Base-by-base conservation (phyloP, 2,888 invertebrate species). In the Protula sp. region DNA sequence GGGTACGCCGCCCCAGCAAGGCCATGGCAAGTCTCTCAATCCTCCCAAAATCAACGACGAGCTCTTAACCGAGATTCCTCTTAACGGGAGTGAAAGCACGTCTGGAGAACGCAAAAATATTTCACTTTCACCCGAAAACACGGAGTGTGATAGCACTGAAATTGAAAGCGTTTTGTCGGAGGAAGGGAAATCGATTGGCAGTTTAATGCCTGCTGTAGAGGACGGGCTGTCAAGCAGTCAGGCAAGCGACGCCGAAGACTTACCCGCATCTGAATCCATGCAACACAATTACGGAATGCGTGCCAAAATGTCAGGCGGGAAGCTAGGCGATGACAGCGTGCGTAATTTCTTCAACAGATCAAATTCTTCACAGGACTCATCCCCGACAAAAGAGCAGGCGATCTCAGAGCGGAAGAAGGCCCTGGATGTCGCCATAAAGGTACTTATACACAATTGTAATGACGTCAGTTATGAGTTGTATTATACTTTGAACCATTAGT, bases 211-310 rank as follows among this genome's bases (percentile, higher is more conserved):
- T 0, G 89, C 92, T 22, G 86, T 95, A 51, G 94, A 94, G 78
- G 95, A 95, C 81, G 94, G 94, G 0, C 84, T 95, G 60, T 94
- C 94, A 1, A 94, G 94, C 45, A 94, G 94, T 1, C 94, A 94
- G 77, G 92, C 89, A 1, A 93, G 93, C 65, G 94, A 94, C 77
- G 90, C 88, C 0, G 94, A 94, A 29, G 79, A 78, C 27, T 14
- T 38, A 19, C 19, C 38, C 56, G 28, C 30, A 58, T 22, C 4
- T 56, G 60, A n/a, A n/a, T n/a, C n/a, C n/a, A n/a, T n/a, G n/a
- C n/a, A n/a, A n/a, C n/a, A n/a, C n/a, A n/a, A n/a, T n/a, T n/a
- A n/a, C n/a, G n/a, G n/a, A n/a, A n/a, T n/a, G n/a, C n/a, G n/a
- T n/a, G n/a, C n/a, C n/a, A n/a, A n/a, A n/a, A n/a, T n/a, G n/a